phyloP scores from a whole-genome alignment of 1,140 invertebrate species.

The Calosoma granatense region DNA sequence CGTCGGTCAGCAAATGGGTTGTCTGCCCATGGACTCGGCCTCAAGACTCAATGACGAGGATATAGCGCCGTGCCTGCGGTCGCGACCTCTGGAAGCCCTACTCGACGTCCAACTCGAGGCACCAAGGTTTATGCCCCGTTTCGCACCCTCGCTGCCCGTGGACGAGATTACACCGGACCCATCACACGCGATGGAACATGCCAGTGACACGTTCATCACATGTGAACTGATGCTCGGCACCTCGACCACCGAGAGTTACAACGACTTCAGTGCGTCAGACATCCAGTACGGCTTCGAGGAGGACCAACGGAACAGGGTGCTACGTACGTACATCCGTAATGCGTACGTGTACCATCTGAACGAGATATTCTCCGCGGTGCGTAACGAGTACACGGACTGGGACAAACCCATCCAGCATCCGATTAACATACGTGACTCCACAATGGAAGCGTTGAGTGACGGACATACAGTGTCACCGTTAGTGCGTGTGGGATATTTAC shows the following conservation, averaged over 20 bases:
- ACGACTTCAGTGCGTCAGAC: conserved; percentile 63
- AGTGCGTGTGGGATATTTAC: conserved; percentile 57
- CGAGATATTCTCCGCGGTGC: conserved; percentile 82
- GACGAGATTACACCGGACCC: conserved; percentile 49
- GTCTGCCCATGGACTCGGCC: conserved; percentile 31
- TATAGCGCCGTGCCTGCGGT: conserved; percentile 40
- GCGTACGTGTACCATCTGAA: conserved; percentile 79
- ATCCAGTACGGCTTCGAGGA: conserved; percentile 69
- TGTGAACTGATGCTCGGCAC: conserved; percentile 59
- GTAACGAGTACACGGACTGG: conserved; percentile 92
- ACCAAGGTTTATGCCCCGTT: conserved; percentile 44
- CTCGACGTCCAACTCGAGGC: conserved; percentile 52
- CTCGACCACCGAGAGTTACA: conserved; percentile 63
- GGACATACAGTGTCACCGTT: conserved; percentile 65
- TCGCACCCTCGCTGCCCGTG: conserved; percentile 55
- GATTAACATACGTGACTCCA: conserved; percentile 72
- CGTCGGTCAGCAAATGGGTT: conserved; percentile 61
- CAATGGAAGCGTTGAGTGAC: conserved; percentile 80
- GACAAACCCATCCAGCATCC: conserved; percentile 75
- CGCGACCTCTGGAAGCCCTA: conserved; percentile 47
- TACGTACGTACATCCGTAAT: conserved; percentile 78
- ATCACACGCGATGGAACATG: conserved; percentile 50
- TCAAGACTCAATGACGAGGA: conserved; percentile 30
- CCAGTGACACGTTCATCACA: conserved; percentile 56
- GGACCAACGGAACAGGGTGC: conserved; percentile 58